Evolutionary conservation across 1,140 invertebrate genomes (phyloP).

Genomic region (Drosophila sp.): DNA sequence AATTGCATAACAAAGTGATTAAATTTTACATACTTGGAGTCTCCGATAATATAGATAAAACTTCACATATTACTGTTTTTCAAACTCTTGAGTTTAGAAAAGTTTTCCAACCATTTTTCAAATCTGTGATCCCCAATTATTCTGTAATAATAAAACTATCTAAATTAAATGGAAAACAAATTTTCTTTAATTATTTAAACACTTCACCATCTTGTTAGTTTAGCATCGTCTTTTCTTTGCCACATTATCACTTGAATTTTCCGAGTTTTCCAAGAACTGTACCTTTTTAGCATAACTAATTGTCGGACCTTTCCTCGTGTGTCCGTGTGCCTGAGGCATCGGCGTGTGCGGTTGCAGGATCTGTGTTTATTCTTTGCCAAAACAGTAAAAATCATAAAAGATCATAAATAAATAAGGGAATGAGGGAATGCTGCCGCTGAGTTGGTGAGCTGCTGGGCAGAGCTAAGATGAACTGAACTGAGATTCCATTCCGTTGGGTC

Average conservation of each 20-base stretch:
- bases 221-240: slow-evolving; percentile 5
- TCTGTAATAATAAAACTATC: too few species aligned
- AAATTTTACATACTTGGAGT: too few species aligned
- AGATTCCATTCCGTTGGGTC: slow-evolving; percentile 41
- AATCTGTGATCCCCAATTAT: too few species aligned
- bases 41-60: too few species aligned
- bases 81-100: too few species aligned
- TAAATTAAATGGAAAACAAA: neutral
- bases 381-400: slow-evolving; percentile 70
- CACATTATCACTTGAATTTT: slow-evolving; percentile 42
- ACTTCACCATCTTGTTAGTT: neutral
- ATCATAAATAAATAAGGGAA: slow-evolving; percentile 76
- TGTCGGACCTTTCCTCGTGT: slow-evolving; percentile 6
- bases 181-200: neutral
- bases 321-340: slow-evolving; percentile 19
- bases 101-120: too few species aligned
- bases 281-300: slow-evolving; percentile 61
- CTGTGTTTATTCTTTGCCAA: slow-evolving; percentile 51
- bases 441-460: neutral
- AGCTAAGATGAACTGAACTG: slow-evolving; percentile 28
- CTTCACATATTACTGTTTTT: too few species aligned
- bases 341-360: slow-evolving; percentile 70
- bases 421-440: slow-evolving; percentile 14
- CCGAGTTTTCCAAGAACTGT: slow-evolving; percentile 22
- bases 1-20: too few species aligned